A percentile compares a stretch with the other conserved stretches of the same genome.
Conservation (phyloP, 2,797 vertebrate genomes). For the Hippocampus kuda region DNA sequence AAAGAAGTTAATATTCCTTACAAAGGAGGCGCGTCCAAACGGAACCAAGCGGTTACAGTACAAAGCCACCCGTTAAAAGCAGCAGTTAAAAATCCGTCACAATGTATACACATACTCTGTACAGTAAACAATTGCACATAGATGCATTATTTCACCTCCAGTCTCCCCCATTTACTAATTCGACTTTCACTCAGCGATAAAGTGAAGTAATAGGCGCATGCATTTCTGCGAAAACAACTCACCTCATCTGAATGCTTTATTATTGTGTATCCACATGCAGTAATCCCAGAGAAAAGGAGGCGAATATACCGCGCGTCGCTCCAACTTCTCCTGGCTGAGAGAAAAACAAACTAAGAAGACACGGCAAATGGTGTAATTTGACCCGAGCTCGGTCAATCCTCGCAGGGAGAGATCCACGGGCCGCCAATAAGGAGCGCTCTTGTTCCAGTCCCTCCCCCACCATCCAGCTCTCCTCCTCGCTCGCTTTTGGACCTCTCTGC, state of each 20-base stretch:
- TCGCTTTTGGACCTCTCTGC: conserved; percentile 46
- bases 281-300: conserved; percentile 3
- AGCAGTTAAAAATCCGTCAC: not conserved
- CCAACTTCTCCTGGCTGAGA: conserved; percentile 63
- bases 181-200: conserved; percentile 37
- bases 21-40: not conserved
- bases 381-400: conserved; percentile 77
- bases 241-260: conserved; percentile 65
- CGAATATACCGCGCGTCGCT: conserved; percentile 36
- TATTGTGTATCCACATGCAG: conserved; percentile 47
- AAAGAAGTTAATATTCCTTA: not conserved
- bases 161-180: conserved; percentile 10
- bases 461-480: conserved; percentile 46
- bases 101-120: not conserved
- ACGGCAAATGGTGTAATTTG: conserved; percentile 80
- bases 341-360: conserved; percentile 73
- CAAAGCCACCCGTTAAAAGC: not conserved
- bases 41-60: not conserved
- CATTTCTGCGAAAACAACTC: conserved; percentile 50
- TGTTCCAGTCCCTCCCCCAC: conserved; percentile 60
- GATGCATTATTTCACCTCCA: conserved; percentile 27
- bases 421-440: conserved; percentile 63
- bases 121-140: not conserved
- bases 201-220: conserved; percentile 28
- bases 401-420: conserved; percentile 56